Evolutionary conservation across 92 coral and sea anemone genomes (phyloP).

Genomic region (Epizoanthus ramosus): DNA sequence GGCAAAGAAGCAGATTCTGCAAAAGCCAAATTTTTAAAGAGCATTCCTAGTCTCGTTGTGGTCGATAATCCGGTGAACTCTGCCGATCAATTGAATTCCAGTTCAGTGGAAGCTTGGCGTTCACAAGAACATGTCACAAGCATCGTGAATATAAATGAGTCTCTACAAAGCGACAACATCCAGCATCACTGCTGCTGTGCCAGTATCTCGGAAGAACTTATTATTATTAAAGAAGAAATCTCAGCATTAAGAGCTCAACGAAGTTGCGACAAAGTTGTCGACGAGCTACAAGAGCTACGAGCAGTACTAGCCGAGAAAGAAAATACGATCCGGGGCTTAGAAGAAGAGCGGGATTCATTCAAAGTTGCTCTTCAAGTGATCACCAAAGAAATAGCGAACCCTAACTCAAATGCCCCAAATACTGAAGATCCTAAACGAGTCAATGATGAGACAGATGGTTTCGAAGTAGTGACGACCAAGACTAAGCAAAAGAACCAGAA

Average conservation of each 20-base stretch:
- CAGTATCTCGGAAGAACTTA: neutral
- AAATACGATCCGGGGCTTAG: too few relatives aligned
- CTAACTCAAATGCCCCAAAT: too few relatives aligned
- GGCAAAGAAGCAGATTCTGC: neutral
- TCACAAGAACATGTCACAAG: slow-evolving; percentile 5
- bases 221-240: neutral
- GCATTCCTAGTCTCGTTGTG: neutral
- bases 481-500: too few relatives aligned
- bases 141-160: neutral
- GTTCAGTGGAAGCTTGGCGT: neutral
- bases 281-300: neutral
- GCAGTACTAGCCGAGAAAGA: too few relatives aligned
- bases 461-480: too few relatives aligned
- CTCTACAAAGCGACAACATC: neutral
- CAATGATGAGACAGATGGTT: too few relatives aligned
- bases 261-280: too few relatives aligned
- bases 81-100: neutral
- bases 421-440: too few relatives aligned
- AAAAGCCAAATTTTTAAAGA: neutral
- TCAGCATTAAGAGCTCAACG: neutral
- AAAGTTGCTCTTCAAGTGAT: too few relatives aligned
- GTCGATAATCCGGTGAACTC: neutral
- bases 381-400: too few relatives aligned
- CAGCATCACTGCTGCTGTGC: neutral
- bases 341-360: too few relatives aligned